Conservation (phyloP, 2,113 vertebrate genomes). For the Rutilus rutilus region DNA sequence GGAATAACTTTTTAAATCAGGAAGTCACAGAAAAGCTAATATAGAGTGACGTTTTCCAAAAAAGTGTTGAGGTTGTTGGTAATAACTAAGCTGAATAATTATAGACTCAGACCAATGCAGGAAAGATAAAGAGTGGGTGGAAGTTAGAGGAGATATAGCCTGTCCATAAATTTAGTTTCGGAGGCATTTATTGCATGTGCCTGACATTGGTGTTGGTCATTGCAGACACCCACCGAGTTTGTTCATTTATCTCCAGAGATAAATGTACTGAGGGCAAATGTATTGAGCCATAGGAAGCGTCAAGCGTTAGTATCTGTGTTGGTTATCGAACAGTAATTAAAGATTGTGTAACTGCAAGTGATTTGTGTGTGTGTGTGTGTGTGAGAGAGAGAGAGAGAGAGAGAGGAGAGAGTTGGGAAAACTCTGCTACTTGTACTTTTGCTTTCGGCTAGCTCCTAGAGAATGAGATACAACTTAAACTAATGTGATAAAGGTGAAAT, state of each 20-base stretch:
- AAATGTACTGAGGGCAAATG: slow-evolving; percentile 28
- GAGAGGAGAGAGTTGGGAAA: neutral
- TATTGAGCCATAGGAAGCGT: slow-evolving; percentile 31
- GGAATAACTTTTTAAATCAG: neutral
- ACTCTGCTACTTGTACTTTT: neutral
- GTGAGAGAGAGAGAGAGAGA: neutral
- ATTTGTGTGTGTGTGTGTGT: neutral
- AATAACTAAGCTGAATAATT: neutral
- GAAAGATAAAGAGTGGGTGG: neutral
- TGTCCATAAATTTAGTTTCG: slow-evolving; percentile 35
- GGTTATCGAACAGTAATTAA: slow-evolving; percentile 21
- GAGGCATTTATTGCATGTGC: slow-evolving; percentile 42
- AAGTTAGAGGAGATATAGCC: slow-evolving; percentile 12
- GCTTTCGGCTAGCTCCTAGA: neutral
- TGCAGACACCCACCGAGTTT: neutral
- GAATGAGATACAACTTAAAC: neutral
- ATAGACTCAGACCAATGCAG: neutral
- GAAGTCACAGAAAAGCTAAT: neutral
- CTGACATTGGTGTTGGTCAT: slow-evolving; percentile 28
- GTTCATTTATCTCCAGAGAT: slow-evolving; percentile 21
- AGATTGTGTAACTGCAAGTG: neutral
- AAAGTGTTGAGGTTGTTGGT: neutral
- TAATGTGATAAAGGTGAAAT: neutral
- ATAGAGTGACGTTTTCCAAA: neutral
- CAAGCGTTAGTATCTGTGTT: slow-evolving; percentile 9